Percentiles rank a stretch among this genome's conserved stretches.
Evolutionary conservation across 1,140 invertebrate genomes (phyloP).

Genomic region (Apolygus lucorum): DNA sequence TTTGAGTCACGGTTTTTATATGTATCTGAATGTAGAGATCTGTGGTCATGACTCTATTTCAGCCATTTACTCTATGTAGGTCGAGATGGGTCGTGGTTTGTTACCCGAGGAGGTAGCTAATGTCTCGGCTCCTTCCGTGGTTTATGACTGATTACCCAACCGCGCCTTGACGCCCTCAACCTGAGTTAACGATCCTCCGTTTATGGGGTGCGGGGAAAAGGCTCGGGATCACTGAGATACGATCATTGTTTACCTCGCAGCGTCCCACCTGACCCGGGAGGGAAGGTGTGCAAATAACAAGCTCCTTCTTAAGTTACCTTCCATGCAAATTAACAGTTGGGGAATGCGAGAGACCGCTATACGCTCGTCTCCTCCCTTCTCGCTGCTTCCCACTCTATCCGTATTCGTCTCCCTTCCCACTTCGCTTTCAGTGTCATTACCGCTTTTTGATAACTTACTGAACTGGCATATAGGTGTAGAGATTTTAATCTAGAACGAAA

Average conservation of each 20-base stretch:
- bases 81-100: background rate
- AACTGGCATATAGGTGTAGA: no score
- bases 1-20: no score
- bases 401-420: no score
- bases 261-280: constrained; percentile 2
- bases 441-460: no score
- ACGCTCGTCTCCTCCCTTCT: background rate
- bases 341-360: constrained; percentile 8
- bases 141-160: background rate
- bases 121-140: background rate
- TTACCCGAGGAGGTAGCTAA: background rate
- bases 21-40: no score
- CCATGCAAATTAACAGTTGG: constrained; percentile 10
- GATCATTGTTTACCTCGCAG: background rate
- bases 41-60: no score
- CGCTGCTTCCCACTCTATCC: no score
- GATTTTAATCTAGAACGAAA: no score
- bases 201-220: background rate
- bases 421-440: no score
- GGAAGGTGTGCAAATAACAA: background rate
- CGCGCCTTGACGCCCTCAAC: no score
- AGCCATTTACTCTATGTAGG: no score
- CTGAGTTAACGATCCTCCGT: background rate
- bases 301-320: constrained; percentile 6
- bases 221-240: background rate